Base-by-base conservation (phyloP, 2,888 invertebrate genomes). In the Polia nebulosa region DNA sequence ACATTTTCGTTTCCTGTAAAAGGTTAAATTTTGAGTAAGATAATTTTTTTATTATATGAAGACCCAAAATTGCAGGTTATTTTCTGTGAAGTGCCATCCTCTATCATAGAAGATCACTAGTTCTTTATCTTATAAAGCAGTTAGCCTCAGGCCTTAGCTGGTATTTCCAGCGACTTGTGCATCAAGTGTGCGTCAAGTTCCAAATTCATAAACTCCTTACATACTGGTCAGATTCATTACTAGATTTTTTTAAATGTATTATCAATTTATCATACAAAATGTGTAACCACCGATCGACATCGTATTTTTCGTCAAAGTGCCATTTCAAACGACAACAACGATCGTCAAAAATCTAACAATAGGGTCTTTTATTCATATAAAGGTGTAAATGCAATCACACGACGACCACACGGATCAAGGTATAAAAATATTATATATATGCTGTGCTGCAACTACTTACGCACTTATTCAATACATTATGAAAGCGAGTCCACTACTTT, bases 401-500 rank as follows among this genome's bases (percentile, higher is more conserved):
- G 34, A 41, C 7, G 4, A 47, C 36, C 22, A 13, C n/a, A 47
- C 29, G n/a, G 56, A 32, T 32, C 29, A 56, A 22, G 29, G 41
- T 65, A 34, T 47, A 64, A 53, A 64, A 55, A 34, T 61, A 55
- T 36, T 58, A n/a, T 39, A 53, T 58, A n/a, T 39, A 53, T 55
- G 20, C 9, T 69, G 53, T 47, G 55, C 22, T 55, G 29, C 7
- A 49, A 32, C n/a, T 41, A 51, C 51, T 15, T 52, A 51, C 39
- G 25, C 56, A 59, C n/a, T 51, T 59, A 65, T 56, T 55, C 32
- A 25, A 56, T 27, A 61, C 20, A 58, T 47, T 39, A 34, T 22
- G 25, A 61, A 67, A 58, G 60, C 74, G 36, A 63, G 34, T 47
- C 34, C 41, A 57, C 76, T 76, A 72, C 62, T 57, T 49, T 47